Base-by-base conservation (phyloP, 2,797 vertebrate species). In the Rhynchotus rufescens region DNA sequence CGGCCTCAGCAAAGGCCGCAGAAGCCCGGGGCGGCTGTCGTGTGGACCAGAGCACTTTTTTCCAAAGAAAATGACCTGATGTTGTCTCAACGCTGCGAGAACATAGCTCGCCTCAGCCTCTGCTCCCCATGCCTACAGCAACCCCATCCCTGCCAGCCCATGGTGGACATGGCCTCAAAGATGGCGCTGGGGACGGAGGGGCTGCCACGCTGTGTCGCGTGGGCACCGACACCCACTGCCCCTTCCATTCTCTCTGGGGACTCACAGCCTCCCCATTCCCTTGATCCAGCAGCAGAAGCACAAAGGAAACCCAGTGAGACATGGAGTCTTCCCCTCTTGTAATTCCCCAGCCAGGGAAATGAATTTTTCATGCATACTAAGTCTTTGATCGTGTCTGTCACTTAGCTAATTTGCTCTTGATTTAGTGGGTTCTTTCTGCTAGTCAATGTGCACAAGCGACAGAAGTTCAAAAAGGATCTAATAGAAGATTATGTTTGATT, bases 301-400 rank as follows among this genome's bases (percentile, higher is more conserved):
- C 54, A 83, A 90, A 94, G 56, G 60, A 92, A 93, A 72, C n/a
- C 45, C 13, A 56, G 49, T 57, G 34, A 84, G 51, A 30, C 56
- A 76, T 3, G 3, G 86, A 91, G 74, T 47, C 69, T 81, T 16
- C 52, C 54, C 52, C 52, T 21, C 42, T 66, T 2, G 1, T 0
- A 12, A 81, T 86, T 95, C 74, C 62, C 86, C 74, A 74, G 54
- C 36, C 79, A 87, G 51, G 4, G 9, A 90, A 91, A 95, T 93
- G 52, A 90, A 94, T 89, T 91, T 91, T 92, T 90, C 85, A 87
- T 90, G 86, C 88, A 90, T 93, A 95, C 92, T 65, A 71, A 81
- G 40, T 54, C 80, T 91, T 92, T 94, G 92, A 96, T 95, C 91
- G 80, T 57, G 64, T 79, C 60, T 90, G 90, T 86, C 45, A 1